These are phyloP conservation scores for Champsocephalus esox DNA, from an alignment of 2,797 vertebrate genomes.

Conservation along the genomic window DNA sequence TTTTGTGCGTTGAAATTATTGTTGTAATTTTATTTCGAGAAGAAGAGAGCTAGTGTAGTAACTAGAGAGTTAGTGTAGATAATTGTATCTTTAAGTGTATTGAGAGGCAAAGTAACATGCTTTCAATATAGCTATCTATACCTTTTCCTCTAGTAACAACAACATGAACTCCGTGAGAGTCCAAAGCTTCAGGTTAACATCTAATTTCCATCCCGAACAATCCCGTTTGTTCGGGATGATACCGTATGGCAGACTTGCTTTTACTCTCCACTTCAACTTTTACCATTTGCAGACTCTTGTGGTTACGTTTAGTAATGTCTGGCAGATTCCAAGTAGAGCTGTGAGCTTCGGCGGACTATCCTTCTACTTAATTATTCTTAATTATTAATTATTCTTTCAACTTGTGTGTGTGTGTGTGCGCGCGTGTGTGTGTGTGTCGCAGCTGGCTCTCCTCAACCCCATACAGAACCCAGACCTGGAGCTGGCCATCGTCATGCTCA, in stretches of 20 bases:
- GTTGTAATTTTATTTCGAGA: neutral
- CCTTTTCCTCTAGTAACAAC: too few relatives aligned
- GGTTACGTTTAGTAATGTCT: neutral
- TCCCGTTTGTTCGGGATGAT: neutral
- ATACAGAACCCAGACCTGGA: conserved; percentile 94
- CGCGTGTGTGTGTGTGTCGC: conserved; percentile 44
- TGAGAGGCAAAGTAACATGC: too few relatives aligned
- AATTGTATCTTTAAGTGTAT: too few relatives aligned
- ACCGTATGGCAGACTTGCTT: too few relatives aligned
- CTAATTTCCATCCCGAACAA: neutral
- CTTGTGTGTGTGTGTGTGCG: too few relatives aligned
- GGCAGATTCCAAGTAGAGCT: neutral
- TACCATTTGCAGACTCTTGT: neutral
- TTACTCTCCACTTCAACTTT: too few relatives aligned
- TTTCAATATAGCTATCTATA: too few relatives aligned
- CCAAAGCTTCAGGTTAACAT: neutral
- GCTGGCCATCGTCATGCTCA: conserved; percentile 98
- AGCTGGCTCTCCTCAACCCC: conserved; percentile 94
- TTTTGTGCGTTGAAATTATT: neutral
- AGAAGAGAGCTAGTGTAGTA: neutral
- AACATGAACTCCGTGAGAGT: neutral
- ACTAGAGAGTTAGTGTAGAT: neutral
- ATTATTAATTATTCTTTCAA: too few relatives aligned
- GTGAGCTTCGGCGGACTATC: neutral
- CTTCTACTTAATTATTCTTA: neutral